A percentile compares a stretch with the other conserved stretches of the same genome.
phyloP scores from a whole-genome alignment of 2,888 invertebrate species.

The Drosophila mercatorum region DNA sequence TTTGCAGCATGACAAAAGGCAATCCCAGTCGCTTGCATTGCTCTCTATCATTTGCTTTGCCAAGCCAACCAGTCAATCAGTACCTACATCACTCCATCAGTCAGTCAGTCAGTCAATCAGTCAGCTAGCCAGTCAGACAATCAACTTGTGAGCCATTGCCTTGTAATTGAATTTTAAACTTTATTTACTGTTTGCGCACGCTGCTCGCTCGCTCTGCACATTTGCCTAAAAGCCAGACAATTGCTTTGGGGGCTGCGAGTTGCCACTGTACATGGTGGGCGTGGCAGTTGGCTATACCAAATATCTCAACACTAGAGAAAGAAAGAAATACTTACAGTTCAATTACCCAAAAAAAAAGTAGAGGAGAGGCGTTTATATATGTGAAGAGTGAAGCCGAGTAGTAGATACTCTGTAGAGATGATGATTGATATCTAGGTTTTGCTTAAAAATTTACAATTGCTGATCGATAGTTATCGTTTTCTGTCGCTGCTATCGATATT shows the following conservation, averaged over 20 bases:
- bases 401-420: background rate
- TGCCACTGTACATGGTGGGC: conserved; percentile 22
- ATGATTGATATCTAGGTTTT: too few species aligned
- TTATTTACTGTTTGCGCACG: conserved; percentile 73
- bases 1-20: conserved; percentile 75
- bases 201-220: conserved; percentile 29
- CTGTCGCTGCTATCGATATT: background rate
- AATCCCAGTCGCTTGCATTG: conserved; percentile 45
- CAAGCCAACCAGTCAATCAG: conserved; percentile 34
- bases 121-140: conserved; percentile 48
- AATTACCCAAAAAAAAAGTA: conserved; percentile 57
- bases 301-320: conserved; percentile 26
- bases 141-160: conserved; percentile 75
- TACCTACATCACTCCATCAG: conserved; percentile 10
- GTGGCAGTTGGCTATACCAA: conserved; percentile 23
- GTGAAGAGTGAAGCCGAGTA: too few species aligned
- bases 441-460: too few species aligned
- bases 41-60: conserved; percentile 62
- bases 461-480: background rate
- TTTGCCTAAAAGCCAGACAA: conserved; percentile 62
- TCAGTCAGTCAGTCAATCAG: conserved; percentile 19
- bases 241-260: conserved; percentile 24
- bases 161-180: conserved; percentile 80
- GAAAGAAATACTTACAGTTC: conserved; percentile 69
- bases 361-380: background rate